Percentiles rank a stretch among this genome's conserved stretches.
Evolutionary conservation across 2,113 vertebrate genomes (phyloP).

Genomic region (Apistogramma diplotaenia): DNA sequence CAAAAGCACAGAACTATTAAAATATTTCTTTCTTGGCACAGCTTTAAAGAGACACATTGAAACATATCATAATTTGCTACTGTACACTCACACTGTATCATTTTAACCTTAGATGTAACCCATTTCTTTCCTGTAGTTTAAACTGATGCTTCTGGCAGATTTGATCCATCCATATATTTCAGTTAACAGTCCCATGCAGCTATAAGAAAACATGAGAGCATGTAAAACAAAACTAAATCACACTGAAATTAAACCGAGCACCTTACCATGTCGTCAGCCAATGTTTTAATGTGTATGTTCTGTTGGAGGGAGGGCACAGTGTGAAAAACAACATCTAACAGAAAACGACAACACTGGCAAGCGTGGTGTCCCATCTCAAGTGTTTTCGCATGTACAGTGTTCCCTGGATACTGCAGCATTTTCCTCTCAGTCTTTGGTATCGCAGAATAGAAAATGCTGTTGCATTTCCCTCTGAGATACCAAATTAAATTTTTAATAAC

Average conservation of each 20-base stretch:
- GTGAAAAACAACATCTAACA: constrained; percentile 78
- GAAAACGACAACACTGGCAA: constrained; percentile 61
- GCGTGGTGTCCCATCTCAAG: constrained; percentile 18
- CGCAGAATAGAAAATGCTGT: not conserved
- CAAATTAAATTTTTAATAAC: not conserved
- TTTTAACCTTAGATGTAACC: not conserved
- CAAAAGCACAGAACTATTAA: not conserved
- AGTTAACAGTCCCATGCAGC: constrained; percentile 45
- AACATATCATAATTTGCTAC: not conserved
- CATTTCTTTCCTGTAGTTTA: not conserved
- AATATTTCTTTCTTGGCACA: not conserved
- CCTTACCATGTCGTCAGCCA: constrained; percentile 99
- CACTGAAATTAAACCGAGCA: constrained; percentile 71
- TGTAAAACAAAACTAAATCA: constrained; percentile 45
- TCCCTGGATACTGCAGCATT: not conserved
- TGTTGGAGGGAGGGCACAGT: constrained; percentile 86
- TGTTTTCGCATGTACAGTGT: constrained; percentile 27
- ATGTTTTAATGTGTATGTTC: constrained; percentile 99
- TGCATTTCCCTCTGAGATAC: not conserved
- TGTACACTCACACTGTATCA: not conserved
- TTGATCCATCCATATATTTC: constrained; percentile 64
- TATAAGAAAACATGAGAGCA: constrained; percentile 28
- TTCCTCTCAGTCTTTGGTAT: not conserved
- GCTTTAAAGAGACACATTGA: not conserved
- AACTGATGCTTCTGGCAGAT: constrained; percentile 41